Conservation (phyloP, 2,888 invertebrate species). For the Patella caerulea region DNA sequence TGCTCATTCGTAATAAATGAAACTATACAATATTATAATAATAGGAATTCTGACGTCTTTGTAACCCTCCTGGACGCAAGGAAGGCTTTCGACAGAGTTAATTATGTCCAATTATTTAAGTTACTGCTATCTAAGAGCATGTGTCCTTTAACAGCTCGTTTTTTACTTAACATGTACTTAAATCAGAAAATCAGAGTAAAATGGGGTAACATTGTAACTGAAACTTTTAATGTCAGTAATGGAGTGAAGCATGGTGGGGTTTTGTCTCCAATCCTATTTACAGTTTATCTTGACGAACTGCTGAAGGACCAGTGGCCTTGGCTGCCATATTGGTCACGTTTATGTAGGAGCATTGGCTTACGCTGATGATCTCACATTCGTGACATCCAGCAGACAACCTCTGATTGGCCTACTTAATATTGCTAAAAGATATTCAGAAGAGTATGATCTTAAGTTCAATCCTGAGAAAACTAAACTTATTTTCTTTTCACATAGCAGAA, state of each 20-base stretch:
- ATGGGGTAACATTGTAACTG: neutral
- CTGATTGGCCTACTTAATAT: neutral
- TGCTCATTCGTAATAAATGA: too few relatives aligned
- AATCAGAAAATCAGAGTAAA: slow-evolving; percentile 3
- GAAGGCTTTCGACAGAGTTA: too few relatives aligned
- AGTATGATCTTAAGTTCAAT: slow-evolving; percentile 6
- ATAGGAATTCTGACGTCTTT: too few relatives aligned
- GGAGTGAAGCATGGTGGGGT: neutral
- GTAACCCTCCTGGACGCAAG: too few relatives aligned
- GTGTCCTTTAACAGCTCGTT: neutral
- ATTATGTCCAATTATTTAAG: too few relatives aligned
- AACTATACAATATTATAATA: too few relatives aligned
- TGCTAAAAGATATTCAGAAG: neutral
- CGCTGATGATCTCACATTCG: neutral
- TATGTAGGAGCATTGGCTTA: too few relatives aligned
- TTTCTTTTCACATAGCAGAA: neutral
- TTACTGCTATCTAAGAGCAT: neutral
- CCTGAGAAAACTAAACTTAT: slow-evolving; percentile 4
- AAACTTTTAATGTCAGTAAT: slow-evolving; percentile 19
- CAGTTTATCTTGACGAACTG: too few relatives aligned
- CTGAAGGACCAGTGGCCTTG: too few relatives aligned
- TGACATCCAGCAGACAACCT: neutral
- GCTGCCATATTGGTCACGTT: too few relatives aligned
- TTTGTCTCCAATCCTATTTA: too few relatives aligned
- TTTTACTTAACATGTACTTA: neutral